phyloP scores from a whole-genome alignment of 92 coral and sea anemone species.

The Virgularia gustaviana region DNA sequence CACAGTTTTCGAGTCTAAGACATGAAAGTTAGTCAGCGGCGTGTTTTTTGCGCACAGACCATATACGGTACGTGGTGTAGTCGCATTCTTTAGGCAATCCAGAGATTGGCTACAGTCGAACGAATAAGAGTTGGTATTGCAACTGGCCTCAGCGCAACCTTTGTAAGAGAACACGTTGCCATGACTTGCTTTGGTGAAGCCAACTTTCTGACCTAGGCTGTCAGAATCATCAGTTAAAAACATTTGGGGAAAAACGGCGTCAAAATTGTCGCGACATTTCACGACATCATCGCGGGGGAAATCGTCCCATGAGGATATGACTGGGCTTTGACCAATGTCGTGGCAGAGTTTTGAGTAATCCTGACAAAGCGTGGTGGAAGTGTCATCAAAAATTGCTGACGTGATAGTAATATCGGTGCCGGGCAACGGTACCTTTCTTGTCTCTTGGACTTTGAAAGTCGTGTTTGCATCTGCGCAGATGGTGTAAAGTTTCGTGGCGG shows the following conservation, averaged over 20 bases:
- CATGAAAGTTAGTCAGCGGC: constrained; percentile 41
- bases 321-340: constrained; percentile 45
- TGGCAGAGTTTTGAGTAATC: constrained; percentile 56
- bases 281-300: constrained; percentile 23
- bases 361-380: constrained; percentile 47
- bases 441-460: constrained; percentile 11
- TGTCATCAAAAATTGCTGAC: constrained; percentile 31
- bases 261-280: constrained; percentile 52
- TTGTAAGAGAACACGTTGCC: constrained; percentile 56
- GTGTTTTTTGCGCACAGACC: constrained; percentile 51
- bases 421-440: constrained; percentile 7
- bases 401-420: constrained; percentile 43
- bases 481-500: neutral
- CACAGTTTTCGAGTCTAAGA: constrained; percentile 3
- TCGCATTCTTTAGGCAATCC: constrained; percentile 28
- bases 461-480: neutral
- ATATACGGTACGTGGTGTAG: constrained; percentile 22
- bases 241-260: no score
- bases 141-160: constrained; percentile 42
- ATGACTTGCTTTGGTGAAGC: constrained; percentile 39
- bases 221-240: constrained; percentile 42
- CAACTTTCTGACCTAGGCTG: constrained; percentile 39
- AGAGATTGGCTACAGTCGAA: constrained; percentile 32
- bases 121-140: constrained; percentile 24
- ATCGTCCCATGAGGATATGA: constrained; percentile 38